These are phyloP conservation scores for Cylloceria caligata DNA, from an alignment of 2,888 invertebrate genomes.

Conservation along the genomic window DNA sequence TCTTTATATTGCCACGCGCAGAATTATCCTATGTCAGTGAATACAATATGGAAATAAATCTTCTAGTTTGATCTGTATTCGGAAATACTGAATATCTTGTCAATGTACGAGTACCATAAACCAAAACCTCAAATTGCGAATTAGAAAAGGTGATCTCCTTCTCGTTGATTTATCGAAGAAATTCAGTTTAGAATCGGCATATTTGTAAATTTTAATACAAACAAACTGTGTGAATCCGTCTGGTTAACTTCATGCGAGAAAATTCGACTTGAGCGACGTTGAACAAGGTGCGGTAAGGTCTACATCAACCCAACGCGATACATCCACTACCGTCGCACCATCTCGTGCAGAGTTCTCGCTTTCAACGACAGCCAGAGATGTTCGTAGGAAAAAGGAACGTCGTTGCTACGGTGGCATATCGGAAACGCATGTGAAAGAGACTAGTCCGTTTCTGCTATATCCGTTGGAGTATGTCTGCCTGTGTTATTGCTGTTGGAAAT, in stretches of 20 bases:
- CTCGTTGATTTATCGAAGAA: not conserved
- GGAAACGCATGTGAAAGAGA: conserved; percentile 71
- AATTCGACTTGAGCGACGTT: conserved; percentile 41
- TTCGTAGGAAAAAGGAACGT: conserved; percentile 32
- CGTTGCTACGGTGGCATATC: conserved; percentile 56
- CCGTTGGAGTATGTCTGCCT: conserved; percentile 56
- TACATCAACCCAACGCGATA: conserved; percentile 53
- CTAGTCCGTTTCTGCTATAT: conserved; percentile 67
- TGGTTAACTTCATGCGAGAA: conserved; percentile 49
- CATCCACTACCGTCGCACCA: conserved; percentile 54
- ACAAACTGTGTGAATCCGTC: conserved; percentile 11
- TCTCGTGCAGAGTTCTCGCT: conserved; percentile 44
- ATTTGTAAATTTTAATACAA: conserved; percentile 10
- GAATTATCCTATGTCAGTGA: not conserved
- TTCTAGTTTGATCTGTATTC: not conserved
- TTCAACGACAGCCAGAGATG: conserved; percentile 20
- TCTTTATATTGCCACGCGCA: not conserved
- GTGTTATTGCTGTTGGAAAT: conserved; percentile 39
- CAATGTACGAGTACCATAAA: conserved; percentile 1
- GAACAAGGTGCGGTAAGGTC: conserved; percentile 50
- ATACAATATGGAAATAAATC: not conserved
- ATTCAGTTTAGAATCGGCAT: conserved; percentile 5
- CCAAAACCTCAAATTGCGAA: not conserved
- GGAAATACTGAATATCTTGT: not conserved
- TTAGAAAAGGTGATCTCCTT: conserved; percentile 11